A percentile compares a stretch with the other conserved stretches of the same genome.
Conservation (phyloP, 2,797 vertebrate genomes). For the Muraenolepis orangiensis region DNA sequence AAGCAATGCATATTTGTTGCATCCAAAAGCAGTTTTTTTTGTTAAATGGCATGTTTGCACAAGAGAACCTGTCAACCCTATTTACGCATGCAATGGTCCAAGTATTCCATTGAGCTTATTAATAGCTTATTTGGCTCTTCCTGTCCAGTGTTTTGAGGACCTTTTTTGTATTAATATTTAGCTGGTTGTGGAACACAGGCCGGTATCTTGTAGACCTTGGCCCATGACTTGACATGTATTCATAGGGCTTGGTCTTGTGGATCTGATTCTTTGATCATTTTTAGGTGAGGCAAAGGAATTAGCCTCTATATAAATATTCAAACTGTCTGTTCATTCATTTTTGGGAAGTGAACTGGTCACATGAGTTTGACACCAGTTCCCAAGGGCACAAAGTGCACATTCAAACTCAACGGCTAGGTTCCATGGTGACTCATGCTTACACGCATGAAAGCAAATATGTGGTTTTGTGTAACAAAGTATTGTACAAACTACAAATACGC, state of each 20-base stretch:
- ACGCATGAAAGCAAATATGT: background rate
- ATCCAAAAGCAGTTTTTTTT: background rate
- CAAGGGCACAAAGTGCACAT: background rate
- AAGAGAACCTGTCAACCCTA: background rate
- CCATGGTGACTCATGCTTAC: background rate
- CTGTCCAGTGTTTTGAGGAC: background rate
- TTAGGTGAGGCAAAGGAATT: background rate
- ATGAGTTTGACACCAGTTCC: background rate
- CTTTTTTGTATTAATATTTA: no score
- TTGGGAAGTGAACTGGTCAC: background rate
- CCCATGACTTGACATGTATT: background rate
- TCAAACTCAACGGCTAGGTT: background rate
- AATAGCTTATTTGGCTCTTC: background rate
- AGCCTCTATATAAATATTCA: slow-evolving; percentile 10
- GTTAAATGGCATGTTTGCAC: background rate
- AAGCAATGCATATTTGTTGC: background rate
- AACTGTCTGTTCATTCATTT: background rate
- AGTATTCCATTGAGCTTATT: background rate
- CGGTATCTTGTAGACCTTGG: no score
- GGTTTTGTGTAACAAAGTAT: no score
- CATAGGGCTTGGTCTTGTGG: background rate
- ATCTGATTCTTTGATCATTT: background rate
- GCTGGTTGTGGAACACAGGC: no score
- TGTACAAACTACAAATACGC: background rate
- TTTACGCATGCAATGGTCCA: background rate